Conservation (phyloP, 92 coral and sea anemone species). For the Pocillopora grandis region DNA sequence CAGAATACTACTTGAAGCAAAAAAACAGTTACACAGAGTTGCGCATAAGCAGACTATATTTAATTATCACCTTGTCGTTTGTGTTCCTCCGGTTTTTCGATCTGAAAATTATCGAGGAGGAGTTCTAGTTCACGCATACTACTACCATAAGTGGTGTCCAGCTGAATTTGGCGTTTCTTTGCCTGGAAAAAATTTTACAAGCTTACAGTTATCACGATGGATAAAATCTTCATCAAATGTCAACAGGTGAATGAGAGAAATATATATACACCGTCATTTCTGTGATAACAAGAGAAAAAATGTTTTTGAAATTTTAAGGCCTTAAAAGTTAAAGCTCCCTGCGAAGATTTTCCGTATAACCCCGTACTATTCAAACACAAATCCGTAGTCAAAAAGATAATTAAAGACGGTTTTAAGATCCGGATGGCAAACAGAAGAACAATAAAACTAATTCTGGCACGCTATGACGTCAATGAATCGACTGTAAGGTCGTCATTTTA, state of each 20-base stretch:
- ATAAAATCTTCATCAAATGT: background rate
- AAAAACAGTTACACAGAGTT: too few species aligned
- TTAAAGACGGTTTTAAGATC: background rate
- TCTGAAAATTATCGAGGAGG: conserved; percentile 83
- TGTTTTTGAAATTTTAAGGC: too few species aligned
- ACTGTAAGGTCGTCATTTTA: too few species aligned
- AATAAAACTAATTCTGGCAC: background rate
- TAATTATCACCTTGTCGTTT: conserved; percentile 47
- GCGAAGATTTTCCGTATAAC: too few species aligned
- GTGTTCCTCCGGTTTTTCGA: conserved; percentile 65
- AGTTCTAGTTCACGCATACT: conserved; percentile 89
- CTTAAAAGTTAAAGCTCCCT: too few species aligned
- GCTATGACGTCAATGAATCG: too few species aligned
- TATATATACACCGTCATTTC: too few species aligned
- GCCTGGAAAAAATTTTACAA: conserved; percentile 52
- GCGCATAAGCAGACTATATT: too few species aligned
- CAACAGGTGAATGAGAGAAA: background rate
- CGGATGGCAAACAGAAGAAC: background rate
- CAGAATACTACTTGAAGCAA: too few species aligned
- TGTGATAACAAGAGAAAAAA: too few species aligned
- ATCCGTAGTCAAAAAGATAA: too few species aligned
- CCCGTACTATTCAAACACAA: too few species aligned
- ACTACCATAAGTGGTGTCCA: conserved; percentile 88
- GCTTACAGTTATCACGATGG: background rate
- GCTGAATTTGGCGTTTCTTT: conserved; percentile 87